Evolutionary conservation across 2,797 vertebrate species (phyloP).

Genomic region (Sorex maritimensis): DNA sequence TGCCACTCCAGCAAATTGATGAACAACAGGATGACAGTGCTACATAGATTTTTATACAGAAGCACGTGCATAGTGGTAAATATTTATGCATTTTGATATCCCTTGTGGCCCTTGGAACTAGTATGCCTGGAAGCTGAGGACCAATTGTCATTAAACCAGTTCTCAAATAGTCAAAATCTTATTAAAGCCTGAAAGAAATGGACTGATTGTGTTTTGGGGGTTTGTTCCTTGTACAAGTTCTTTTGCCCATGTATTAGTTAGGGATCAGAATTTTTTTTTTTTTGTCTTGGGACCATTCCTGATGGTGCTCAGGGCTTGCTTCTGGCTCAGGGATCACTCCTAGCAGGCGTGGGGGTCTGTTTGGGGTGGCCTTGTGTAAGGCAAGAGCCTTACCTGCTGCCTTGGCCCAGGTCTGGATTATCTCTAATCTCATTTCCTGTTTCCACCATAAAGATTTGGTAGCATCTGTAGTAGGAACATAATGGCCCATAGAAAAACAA

Average conservation of each 20-base stretch:
- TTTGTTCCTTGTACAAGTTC: background rate
- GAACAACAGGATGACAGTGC: too few species aligned
- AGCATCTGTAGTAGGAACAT: background rate
- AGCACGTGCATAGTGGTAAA: background rate
- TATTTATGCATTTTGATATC: background rate
- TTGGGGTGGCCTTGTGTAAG: too few species aligned
- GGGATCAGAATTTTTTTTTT: too few species aligned
- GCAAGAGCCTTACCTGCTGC: too few species aligned
- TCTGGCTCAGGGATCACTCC: too few species aligned
- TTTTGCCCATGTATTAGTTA: background rate
- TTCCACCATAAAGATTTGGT: background rate
- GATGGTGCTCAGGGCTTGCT: too few species aligned
- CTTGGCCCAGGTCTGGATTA: background rate
- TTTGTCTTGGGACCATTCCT: too few species aligned
- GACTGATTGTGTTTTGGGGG: background rate
- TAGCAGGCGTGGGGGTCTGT: too few species aligned
- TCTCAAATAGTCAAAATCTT: slow-evolving; percentile 29
- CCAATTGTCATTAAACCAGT: background rate
- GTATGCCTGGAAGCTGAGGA: background rate
- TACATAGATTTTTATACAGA: background rate
- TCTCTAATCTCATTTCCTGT: background rate
- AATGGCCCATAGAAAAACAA: background rate
- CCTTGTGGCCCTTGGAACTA: background rate
- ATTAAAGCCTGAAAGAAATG: slow-evolving; percentile 24
- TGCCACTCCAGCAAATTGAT: too few species aligned